Percentiles rank a stretch among this genome's conserved stretches.
phyloP scores from a whole-genome alignment of 2,888 invertebrate species.

The Hipparchia sbordonii region DNA sequence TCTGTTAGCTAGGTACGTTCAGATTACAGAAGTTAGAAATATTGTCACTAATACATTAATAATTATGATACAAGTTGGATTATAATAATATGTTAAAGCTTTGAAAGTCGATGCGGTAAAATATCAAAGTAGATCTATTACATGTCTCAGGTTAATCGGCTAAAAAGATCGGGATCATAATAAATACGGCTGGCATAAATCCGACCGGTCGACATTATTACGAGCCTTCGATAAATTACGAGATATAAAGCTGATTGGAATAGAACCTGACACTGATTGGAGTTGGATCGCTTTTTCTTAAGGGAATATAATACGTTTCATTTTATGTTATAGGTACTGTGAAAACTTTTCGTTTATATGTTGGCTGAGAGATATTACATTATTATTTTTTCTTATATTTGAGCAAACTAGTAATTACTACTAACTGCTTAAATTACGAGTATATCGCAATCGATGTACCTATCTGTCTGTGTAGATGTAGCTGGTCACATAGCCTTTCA shows the following conservation, averaged over 20 bases:
- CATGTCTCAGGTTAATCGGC: conserved; percentile 13
- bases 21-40: too few species aligned
- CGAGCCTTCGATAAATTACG: conserved; percentile 28
- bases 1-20: too few species aligned
- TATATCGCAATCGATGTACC: too few species aligned
- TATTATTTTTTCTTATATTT: too few species aligned
- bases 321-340: neutral
- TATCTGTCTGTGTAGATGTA: too few species aligned
- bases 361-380: too few species aligned
- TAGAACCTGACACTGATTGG: conserved; percentile 21
- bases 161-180: conserved; percentile 23
- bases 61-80: too few species aligned
- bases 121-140: conserved; percentile 5
- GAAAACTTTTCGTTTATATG: neutral
- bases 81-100: neutral
- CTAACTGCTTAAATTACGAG: too few species aligned
- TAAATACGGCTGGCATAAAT: conserved; percentile 31
- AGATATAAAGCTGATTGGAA: conserved; percentile 29
- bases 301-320: neutral
- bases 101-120: neutral
- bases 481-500: too few species aligned
- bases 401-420: too few species aligned
- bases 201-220: conserved; percentile 23
- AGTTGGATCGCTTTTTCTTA: conserved; percentile 14
- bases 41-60: too few species aligned